phyloP scores from a whole-genome alignment of 2,888 invertebrate genomes.

The Sinohyriopsis cumingii region DNA sequence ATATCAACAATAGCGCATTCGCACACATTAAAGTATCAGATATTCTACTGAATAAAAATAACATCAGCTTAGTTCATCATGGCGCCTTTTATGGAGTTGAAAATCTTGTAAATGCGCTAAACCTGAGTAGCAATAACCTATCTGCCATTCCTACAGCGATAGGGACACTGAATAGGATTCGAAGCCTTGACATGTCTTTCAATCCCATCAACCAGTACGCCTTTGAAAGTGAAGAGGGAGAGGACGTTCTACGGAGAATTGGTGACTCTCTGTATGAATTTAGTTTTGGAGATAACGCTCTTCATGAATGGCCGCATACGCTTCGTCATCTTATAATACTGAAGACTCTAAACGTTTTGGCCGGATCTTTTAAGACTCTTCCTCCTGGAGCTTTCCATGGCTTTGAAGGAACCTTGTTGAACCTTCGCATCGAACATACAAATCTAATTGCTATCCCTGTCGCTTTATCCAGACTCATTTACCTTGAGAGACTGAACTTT shows the following conservation, averaged over 20 bases:
- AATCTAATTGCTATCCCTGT: constrained; percentile 30
- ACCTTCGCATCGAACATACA: constrained; percentile 36
- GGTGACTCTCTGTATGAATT: constrained; percentile 37
- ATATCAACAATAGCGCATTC: constrained; percentile 27
- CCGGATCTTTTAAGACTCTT: constrained; percentile 23
- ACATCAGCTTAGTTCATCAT: constrained; percentile 14
- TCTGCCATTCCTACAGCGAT: constrained; percentile 17
- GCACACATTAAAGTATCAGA: constrained; percentile 21
- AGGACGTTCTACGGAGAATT: constrained; percentile 25
- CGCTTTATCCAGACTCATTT: constrained; percentile 30
- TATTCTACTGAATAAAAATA: constrained; percentile 27
- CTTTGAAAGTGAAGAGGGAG: constrained; percentile 12
- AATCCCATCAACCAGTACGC: constrained; percentile 23
- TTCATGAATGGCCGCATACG: constrained; percentile 30
- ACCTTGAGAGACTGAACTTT: constrained; percentile 32
- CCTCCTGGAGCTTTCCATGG: constrained; percentile 37
- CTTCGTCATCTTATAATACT: constrained; percentile 35
- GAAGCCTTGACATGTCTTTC: constrained; percentile 20
- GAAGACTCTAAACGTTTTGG: constrained; percentile 28
- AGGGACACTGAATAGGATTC: constrained; percentile 16
- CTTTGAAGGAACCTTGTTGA: constrained; percentile 37
- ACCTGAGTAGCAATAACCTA: constrained; percentile 26
- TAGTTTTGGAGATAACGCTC: constrained; percentile 27
- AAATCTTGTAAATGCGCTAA: constrained; percentile 19
- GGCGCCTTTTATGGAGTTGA: constrained; percentile 28